Base-by-base conservation (phyloP, 2,113 vertebrate genomes). In the Aspiorhynchus laticeps region DNA sequence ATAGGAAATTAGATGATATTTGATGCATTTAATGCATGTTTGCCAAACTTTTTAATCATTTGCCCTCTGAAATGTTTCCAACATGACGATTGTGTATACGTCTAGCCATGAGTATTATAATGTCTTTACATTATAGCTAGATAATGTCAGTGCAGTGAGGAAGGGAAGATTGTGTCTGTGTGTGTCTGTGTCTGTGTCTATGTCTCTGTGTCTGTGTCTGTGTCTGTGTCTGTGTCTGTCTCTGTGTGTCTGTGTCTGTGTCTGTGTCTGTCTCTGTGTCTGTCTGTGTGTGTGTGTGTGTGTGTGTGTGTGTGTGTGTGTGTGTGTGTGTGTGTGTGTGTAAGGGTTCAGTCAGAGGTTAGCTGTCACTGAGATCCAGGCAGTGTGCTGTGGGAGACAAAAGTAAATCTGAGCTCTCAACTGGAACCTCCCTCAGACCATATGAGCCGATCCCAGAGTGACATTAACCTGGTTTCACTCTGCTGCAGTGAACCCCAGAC, bases 341-440 rank as follows among this genome's bases (percentile, higher is more conserved):
- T 2, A 17, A 41, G 88, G 26, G 78, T 67, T 90, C 88, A 65
- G 15, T 17, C 63, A 26, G 38, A 90, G 88, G 63, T 85, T 87
- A 82, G 61, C 56, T 91, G 84, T 85, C 89, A 80, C 79, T 79
- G 73, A 75, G 85, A 83, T 46, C 43, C 43, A 85, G 86, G 90
- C 81, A 91, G 92, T 51, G 79, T 63, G 46, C 83, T 61, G 61
- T 24, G 76, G 75, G 83, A 84, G 81, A 83, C 26, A 38, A 88
- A 80, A 88, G 76, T 63, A 73, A 85, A 88, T 73, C 86, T 73
- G 53, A 84, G 61, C 73, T 65, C 73, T 78, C 71, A 78, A 83
- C 71, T 71, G 71, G 81, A 83, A 87, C 73, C 74, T 87, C 80
- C 43, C 46, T 84, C n/a, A 84, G 59, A 79, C 71, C 73, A 76